phyloP scores from a whole-genome alignment of 2,888 invertebrate genomes.

The Leptura quadrifasciata region DNA sequence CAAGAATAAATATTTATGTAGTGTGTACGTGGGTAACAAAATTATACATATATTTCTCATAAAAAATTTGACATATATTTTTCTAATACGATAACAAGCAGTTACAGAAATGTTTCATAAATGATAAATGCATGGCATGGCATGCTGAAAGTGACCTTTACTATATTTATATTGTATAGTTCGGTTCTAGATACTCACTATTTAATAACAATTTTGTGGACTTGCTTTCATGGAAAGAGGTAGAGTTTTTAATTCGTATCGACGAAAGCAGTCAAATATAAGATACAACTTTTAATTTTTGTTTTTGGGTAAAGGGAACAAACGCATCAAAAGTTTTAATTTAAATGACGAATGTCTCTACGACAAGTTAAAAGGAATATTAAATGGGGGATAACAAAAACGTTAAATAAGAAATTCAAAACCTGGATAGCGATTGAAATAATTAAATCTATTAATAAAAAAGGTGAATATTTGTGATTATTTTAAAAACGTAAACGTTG shows the following conservation, averaged over 20 bases:
- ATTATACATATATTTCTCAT: neutral
- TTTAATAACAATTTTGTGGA: neutral
- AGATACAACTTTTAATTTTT: too few relatives aligned
- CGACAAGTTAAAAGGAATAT: too few relatives aligned
- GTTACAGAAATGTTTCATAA: neutral
- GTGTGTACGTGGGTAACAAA: neutral
- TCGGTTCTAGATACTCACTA: neutral
- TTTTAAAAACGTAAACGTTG: too few relatives aligned
- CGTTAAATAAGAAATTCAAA: too few relatives aligned
- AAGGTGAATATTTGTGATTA: too few relatives aligned
- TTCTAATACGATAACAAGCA: neutral
- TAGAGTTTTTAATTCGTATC: neutral
- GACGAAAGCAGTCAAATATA: too few relatives aligned
- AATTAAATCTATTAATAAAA: too few relatives aligned
- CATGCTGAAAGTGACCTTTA: neutral
- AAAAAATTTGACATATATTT: neutral
- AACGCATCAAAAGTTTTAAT: too few relatives aligned
- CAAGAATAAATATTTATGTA: conserved; percentile 2
- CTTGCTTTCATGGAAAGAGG: neutral
- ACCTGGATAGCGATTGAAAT: too few relatives aligned
- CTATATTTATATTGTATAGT: neutral
- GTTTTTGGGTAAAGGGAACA: too few relatives aligned
- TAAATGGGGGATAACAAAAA: too few relatives aligned
- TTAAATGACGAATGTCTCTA: too few relatives aligned
- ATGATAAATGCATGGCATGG: neutral